Conservation (phyloP, 1,140 invertebrate species). For the Drosophila lacteicornis region DNA sequence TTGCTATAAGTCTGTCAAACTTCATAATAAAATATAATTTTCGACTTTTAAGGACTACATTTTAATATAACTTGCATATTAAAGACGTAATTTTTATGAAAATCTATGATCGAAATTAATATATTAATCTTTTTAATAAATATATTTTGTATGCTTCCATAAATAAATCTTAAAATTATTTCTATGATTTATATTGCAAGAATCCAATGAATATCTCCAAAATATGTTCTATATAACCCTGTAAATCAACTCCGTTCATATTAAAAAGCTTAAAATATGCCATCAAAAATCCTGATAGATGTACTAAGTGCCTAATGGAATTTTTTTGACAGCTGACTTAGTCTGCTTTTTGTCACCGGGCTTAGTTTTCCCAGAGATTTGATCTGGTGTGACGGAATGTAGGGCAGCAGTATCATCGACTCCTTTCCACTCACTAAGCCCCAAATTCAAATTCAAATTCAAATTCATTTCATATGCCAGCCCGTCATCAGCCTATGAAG, state of each 20-base stretch:
- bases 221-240: not conserved
- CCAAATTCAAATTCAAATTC: conserved; percentile 25
- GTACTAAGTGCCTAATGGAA: not conserved
- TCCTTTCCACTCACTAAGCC: conserved; percentile 20
- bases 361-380: conserved; percentile 13
- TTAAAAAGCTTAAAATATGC: not conserved
- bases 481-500: conserved; percentile 12
- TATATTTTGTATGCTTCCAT: too few relatives aligned
- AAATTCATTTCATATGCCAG: conserved; percentile 57
- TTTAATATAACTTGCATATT: not conserved
- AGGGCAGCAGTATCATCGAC: conserved; percentile 21
- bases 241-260: not conserved
- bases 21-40: too few relatives aligned
- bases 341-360: conserved; percentile 29
- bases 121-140: too few relatives aligned
- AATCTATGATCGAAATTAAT: too few relatives aligned
- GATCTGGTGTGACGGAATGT: not conserved
- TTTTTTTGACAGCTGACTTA: conserved; percentile 23
- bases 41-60: too few relatives aligned
- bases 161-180: too few relatives aligned
- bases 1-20: too few relatives aligned
- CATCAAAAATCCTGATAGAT: not conserved
- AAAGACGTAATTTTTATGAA: too few relatives aligned
- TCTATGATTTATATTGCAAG: too few relatives aligned
- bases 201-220: not conserved